Conservation (phyloP, 2,888 invertebrate species). For the Drosophila bunnanda region DNA sequence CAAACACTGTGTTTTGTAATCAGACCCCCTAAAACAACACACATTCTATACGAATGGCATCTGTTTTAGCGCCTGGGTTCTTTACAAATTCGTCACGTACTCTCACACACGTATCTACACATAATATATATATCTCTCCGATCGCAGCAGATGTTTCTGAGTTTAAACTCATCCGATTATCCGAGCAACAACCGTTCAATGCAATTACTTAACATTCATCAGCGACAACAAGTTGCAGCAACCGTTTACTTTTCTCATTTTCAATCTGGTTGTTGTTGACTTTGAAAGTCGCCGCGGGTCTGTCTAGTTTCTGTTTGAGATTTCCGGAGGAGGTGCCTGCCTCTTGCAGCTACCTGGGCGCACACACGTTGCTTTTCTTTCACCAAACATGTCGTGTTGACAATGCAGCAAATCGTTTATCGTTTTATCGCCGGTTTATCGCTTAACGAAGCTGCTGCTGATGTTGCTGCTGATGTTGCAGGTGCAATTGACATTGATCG, state of each 20-base stretch:
- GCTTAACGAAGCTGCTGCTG: conserved; percentile 43
- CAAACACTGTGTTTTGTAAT: conserved; percentile 2
- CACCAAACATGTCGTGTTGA: conserved; percentile 57
- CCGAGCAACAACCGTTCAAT: conserved; percentile 24
- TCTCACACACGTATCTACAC: background rate
- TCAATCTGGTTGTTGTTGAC: conserved; percentile 62
- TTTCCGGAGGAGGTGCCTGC: conserved; percentile 4
- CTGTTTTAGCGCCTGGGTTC: background rate
- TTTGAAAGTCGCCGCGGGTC: conserved; percentile 54
- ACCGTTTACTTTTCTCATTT: conserved; percentile 58
- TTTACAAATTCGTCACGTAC: conserved; percentile 16
- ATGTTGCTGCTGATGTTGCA: conserved; percentile 33
- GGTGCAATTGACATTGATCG: conserved; percentile 45
- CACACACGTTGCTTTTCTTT: conserved; percentile 53
- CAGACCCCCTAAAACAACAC: background rate
- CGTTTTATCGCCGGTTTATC: conserved; percentile 20
- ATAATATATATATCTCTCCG: background rate
- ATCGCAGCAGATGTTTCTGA: conserved; percentile 32
- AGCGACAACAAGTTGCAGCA: conserved; percentile 36
- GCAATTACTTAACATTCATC: conserved; percentile 50
- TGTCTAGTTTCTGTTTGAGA: conserved; percentile 4
- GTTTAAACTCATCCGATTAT: conserved; percentile 26
- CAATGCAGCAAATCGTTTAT: conserved; percentile 46
- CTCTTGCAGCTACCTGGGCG: conserved; percentile 11
- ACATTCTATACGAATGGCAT: background rate